phyloP scores from a whole-genome alignment of 2,888 invertebrate species.

The Macrosoma leucophasiata region DNA sequence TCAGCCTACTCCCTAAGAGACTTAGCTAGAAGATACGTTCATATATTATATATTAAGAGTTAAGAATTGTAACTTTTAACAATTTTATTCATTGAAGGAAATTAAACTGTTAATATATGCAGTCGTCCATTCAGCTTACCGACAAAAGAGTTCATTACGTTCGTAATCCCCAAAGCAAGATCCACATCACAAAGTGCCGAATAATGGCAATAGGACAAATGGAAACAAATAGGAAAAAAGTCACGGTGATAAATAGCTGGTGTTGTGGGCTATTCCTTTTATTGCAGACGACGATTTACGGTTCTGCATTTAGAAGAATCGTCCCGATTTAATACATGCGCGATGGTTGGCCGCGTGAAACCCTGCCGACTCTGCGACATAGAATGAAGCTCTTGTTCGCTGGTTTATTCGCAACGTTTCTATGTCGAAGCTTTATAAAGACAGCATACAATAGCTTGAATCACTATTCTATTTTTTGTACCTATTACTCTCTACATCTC shows the following conservation, averaged over 20 bases:
- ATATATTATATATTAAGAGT: too few species aligned
- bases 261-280: conserved; percentile 41
- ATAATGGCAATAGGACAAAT: conserved; percentile 54
- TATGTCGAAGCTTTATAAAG: too few species aligned
- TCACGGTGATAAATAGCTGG: conserved; percentile 45
- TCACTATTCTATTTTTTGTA: too few species aligned
- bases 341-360: background rate
- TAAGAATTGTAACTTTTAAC: too few species aligned
- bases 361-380: background rate
- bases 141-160: conserved; percentile 53
- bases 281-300: conserved; percentile 46
- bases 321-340: conserved; percentile 20
- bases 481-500: too few species aligned
- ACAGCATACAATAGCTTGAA: too few species aligned
- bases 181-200: conserved; percentile 49
- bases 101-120: too few species aligned
- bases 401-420: conserved; percentile 25
- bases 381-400: conserved; percentile 2
- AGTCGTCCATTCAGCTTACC: too few species aligned
- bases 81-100: too few species aligned
- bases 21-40: too few species aligned
- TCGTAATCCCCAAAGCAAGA: conserved; percentile 35
- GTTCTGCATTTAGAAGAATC: conserved; percentile 19
- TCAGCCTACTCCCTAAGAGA: too few species aligned
- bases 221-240: conserved; percentile 58